phyloP scores from a whole-genome alignment of 2,888 invertebrate species.

The Physocephala rufipes region DNA sequence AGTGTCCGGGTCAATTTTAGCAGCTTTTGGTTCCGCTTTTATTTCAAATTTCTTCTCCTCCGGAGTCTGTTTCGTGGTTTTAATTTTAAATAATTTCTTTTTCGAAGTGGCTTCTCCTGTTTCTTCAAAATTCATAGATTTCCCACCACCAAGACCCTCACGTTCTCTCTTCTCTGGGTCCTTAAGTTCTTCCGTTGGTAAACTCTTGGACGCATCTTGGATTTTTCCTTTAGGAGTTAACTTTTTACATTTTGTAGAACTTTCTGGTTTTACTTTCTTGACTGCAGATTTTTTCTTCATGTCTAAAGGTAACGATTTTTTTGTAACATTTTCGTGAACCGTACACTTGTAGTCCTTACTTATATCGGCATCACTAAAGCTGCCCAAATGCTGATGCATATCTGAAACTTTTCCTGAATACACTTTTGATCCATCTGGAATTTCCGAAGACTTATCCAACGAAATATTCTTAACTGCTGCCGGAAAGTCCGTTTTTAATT shows the following conservation, averaged over 20 bases:
- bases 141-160: neutral
- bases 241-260: conserved; percentile 45
- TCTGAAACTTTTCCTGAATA: conserved; percentile 17
- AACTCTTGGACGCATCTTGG: conserved; percentile 5
- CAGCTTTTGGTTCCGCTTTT: neutral
- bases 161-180: conserved; percentile 10
- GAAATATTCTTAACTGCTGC: neutral
- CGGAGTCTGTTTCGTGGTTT: neutral
- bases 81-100: conserved; percentile 42
- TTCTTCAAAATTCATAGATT: neutral
- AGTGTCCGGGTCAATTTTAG: neutral
- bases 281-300: conserved; percentile 45
- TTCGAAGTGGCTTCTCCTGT: conserved; percentile 22
- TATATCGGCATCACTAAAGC: neutral
- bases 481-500: conserved; percentile 14
- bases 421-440: conserved; percentile 29
- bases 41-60: conserved; percentile 10
- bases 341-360: neutral
- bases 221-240: conserved; percentile 46
- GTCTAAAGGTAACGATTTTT: neutral
- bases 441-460: neutral
- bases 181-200: neutral
- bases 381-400: conserved; percentile 21
- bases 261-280: conserved; percentile 46
- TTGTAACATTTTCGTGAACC: neutral